Percentiles rank a stretch among this genome's conserved stretches.
Evolutionary conservation across 2,113 vertebrate genomes (phyloP).

Genomic region (Seriola quinqueradiata): DNA sequence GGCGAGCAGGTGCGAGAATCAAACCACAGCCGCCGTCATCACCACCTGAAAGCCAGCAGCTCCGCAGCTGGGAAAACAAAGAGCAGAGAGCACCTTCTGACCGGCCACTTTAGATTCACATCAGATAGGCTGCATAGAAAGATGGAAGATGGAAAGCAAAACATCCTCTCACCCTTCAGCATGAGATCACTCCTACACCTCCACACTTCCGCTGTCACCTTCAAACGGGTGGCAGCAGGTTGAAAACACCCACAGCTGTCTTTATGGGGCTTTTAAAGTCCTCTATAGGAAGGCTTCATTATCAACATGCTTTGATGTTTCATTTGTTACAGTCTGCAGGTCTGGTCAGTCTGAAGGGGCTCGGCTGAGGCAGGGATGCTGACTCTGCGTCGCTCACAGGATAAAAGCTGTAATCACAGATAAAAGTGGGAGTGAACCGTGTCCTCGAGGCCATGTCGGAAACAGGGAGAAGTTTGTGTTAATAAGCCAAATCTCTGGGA

Average conservation of each 20-base stretch:
- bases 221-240: conserved; percentile 15
- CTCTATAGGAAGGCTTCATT: neutral
- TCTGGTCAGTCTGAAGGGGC: conserved; percentile 10
- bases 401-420: conserved; percentile 45
- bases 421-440: conserved; percentile 26
- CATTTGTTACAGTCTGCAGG: conserved; percentile 46
- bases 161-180: conserved; percentile 59
- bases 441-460: conserved; percentile 18
- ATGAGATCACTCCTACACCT: conserved; percentile 13
- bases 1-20: conserved; percentile 40
- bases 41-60: conserved; percentile 33
- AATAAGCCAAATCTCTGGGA: neutral
- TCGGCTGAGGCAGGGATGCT: conserved; percentile 1
- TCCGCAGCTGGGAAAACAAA: conserved; percentile 66
- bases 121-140: conserved; percentile 29
- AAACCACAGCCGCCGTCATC: conserved; percentile 11
- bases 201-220: conserved; percentile 21
- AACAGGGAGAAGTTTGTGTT: conserved; percentile 14
- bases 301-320: conserved; percentile 28
- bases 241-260: conserved; percentile 46
- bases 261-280: conserved; percentile 1
- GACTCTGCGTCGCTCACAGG: conserved; percentile 3
- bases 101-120: neutral
- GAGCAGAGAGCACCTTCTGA: neutral
- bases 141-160: conserved; percentile 48